A percentile compares a stretch with the other conserved stretches of the same genome.
Evolutionary conservation across 2,113 vertebrate genomes (phyloP).

Genomic region (Chionis minor): DNA sequence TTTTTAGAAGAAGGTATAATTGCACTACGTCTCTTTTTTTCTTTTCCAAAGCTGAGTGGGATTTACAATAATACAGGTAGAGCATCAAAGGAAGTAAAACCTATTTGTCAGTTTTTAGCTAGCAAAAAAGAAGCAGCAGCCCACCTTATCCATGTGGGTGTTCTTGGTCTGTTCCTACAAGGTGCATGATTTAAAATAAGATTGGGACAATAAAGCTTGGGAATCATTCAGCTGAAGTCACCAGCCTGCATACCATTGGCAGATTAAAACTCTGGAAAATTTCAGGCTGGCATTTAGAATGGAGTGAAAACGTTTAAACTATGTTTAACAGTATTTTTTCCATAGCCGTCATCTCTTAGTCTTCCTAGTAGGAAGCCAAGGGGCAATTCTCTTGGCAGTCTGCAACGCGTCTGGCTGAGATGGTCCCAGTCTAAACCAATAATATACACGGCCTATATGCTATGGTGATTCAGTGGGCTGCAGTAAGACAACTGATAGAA

Average conservation of each 20-base stretch:
- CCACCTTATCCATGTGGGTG: slow-evolving; percentile 70
- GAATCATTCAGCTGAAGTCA: slow-evolving; percentile 72
- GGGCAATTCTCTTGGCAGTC: slow-evolving; percentile 23
- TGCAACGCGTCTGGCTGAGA: slow-evolving; percentile 8
- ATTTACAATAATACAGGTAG: slow-evolving; percentile 39
- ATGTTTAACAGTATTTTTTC: slow-evolving; percentile 70
- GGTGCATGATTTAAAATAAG: slow-evolving; percentile 67
- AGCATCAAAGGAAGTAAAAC: slow-evolving; percentile 64
- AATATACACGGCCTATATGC: not conserved
- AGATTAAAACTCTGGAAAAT: slow-evolving; percentile 70
- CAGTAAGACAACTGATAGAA: not conserved
- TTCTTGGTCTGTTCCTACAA: slow-evolving; percentile 68
- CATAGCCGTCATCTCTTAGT: slow-evolving; percentile 43
- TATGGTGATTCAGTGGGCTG: slow-evolving; percentile 10
- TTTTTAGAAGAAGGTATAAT: slow-evolving; percentile 33
- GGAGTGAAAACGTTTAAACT: slow-evolving; percentile 66
- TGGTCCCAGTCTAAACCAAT: slow-evolving; percentile 2
- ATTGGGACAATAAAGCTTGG: slow-evolving; percentile 65
- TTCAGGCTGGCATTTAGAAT: slow-evolving; percentile 77
- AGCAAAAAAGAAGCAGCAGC: slow-evolving; percentile 56
- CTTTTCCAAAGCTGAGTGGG: slow-evolving; percentile 40
- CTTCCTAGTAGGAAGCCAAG: not conserved
- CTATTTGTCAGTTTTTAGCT: slow-evolving; percentile 66
- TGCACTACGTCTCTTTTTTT: not conserved
- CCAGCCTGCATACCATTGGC: slow-evolving; percentile 66